Evolutionary conservation across 2,888 invertebrate genomes (phyloP).

Genomic region (Hirtodrosophila cameraria): DNA sequence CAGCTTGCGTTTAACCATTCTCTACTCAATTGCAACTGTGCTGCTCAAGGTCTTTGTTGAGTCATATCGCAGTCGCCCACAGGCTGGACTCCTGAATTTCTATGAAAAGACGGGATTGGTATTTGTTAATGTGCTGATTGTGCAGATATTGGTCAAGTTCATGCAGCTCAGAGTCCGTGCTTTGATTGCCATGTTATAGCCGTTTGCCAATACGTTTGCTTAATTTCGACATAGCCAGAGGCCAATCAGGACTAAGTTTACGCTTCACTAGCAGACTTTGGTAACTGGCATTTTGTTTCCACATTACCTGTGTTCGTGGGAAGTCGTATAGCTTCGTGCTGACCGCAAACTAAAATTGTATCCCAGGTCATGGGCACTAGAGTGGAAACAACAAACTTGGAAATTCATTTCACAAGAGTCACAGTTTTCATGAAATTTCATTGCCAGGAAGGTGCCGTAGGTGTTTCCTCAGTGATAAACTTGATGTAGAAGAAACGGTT

Average conservation of each 20-base stretch:
- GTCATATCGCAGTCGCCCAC: slow-evolving; percentile 86
- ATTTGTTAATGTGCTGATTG: slow-evolving; percentile 87
- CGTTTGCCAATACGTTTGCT: too few relatives aligned
- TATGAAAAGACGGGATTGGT: slow-evolving; percentile 88
- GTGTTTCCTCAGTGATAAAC: too few relatives aligned
- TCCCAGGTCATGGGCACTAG: neutral
- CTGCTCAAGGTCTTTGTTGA: slow-evolving; percentile 91
- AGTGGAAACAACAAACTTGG: neutral
- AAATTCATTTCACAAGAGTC: neutral
- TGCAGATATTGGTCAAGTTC: slow-evolving; percentile 90
- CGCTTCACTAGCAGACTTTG: slow-evolving; percentile 86
- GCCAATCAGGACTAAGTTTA: neutral
- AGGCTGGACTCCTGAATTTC: slow-evolving; percentile 85
- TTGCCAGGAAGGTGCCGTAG: too few relatives aligned
- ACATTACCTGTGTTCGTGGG: slow-evolving; percentile 69
- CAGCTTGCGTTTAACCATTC: slow-evolving; percentile 90
- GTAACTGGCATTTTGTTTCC: slow-evolving; percentile 86
- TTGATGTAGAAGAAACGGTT: too few relatives aligned
- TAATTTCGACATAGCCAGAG: too few relatives aligned
- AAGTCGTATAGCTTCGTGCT: slow-evolving; percentile 59
- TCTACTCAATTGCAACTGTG: slow-evolving; percentile 91
- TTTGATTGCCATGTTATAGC: slow-evolving; percentile 87
- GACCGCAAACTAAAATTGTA: slow-evolving; percentile 40
- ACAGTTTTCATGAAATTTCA: slow-evolving; percentile 86
- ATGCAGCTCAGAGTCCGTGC: too few relatives aligned